Conservation (phyloP, 2,888 invertebrate species). For the Cheilosia scutellata region DNA sequence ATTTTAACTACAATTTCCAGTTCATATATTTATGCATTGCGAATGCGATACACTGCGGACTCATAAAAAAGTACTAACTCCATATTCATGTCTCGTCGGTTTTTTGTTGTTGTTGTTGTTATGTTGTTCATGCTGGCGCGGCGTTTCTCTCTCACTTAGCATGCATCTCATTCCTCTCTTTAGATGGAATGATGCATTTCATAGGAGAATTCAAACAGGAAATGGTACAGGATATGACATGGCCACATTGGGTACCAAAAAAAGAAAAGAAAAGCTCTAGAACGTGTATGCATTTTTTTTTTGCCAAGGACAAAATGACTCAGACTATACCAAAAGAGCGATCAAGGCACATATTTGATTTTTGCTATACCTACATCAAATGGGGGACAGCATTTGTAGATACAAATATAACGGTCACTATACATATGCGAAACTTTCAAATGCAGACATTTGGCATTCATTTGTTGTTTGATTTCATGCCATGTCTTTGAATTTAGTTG, state of each 20-base stretch:
- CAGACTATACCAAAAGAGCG: conserved; percentile 16
- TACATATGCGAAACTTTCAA: conserved; percentile 33
- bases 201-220: conserved; percentile 60
- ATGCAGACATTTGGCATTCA: conserved; percentile 61
- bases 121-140: neutral
- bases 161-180: conserved; percentile 45
- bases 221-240: conserved; percentile 65
- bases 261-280: neutral
- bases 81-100: conserved; percentile 45
- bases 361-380: conserved; percentile 9
- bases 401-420: conserved; percentile 17
- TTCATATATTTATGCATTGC: conserved; percentile 62
- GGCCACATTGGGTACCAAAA: conserved; percentile 44
- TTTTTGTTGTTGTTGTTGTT: conserved; percentile 1
- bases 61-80: conserved; percentile 33
- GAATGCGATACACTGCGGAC: conserved; percentile 57
- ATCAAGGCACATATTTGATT: conserved; percentile 37
- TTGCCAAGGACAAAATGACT: conserved; percentile 10
- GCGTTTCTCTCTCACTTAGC: conserved; percentile 35
- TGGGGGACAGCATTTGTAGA: neutral
- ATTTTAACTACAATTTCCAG: conserved; percentile 64
- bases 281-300: conserved; percentile 15
- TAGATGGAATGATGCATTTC: conserved; percentile 54
- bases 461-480: conserved; percentile 33
- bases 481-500: conserved; percentile 5